A percentile compares a stretch with the other conserved stretches of the same genome.
Conservation (phyloP, 2,797 vertebrate species). For the Notoglanidium macrostoma region DNA sequence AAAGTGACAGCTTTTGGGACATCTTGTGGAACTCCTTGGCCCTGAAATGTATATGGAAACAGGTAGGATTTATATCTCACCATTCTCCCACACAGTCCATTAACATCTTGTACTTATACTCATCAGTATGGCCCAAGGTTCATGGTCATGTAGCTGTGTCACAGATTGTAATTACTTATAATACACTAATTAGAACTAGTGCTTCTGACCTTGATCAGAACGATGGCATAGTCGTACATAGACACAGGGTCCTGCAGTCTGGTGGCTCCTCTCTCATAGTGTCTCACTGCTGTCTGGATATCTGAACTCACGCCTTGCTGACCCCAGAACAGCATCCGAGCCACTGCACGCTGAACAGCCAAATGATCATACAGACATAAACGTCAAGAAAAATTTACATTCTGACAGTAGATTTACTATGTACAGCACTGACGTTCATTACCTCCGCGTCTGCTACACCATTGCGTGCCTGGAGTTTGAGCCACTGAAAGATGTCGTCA, state of each 20-base stretch:
- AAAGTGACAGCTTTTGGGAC: conserved; percentile 73
- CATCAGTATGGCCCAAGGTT: neutral
- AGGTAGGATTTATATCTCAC: neutral
- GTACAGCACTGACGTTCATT: neutral
- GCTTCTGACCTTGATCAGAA: conserved; percentile 74
- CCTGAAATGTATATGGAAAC: conserved; percentile 62
- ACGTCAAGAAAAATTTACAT: neutral
- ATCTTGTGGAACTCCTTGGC: conserved; percentile 76
- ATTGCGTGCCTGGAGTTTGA: conserved; percentile 75
- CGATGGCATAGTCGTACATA: conserved; percentile 82
- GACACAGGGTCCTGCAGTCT: conserved; percentile 71
- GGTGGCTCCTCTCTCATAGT: conserved; percentile 78
- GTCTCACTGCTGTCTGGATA: conserved; percentile 72
- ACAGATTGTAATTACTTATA: neutral
- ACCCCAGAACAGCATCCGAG: conserved; percentile 83
- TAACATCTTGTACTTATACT: neutral
- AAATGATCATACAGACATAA: neutral
- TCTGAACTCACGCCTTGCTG: conserved; percentile 79
- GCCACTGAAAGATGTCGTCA: conserved; percentile 81
- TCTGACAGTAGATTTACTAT: neutral
- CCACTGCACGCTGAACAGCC: conserved; percentile 71
- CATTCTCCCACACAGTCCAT: neutral
- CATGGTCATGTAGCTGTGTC: neutral
- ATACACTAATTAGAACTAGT: neutral
- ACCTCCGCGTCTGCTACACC: conserved; percentile 81